Evolutionary conservation across 2,888 invertebrate species (phyloP).

Genomic region (Acronicta aceris): DNA sequence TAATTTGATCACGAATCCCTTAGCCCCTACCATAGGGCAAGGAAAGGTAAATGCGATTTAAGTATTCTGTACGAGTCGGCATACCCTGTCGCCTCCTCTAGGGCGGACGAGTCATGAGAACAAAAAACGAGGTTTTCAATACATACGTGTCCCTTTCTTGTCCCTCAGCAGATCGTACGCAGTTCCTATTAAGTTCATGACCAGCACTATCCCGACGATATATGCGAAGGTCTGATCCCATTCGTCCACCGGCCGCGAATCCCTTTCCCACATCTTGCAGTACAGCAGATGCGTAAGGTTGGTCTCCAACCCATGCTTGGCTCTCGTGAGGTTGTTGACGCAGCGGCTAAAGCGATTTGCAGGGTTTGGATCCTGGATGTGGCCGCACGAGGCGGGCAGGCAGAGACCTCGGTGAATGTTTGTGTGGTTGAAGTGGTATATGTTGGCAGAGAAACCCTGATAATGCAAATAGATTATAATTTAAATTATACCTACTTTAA

Average conservation of each 20-base stretch:
- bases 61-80: too few relatives aligned
- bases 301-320: conserved; percentile 57
- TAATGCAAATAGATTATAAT: conserved; percentile 18
- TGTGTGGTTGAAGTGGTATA: conserved; percentile 71
- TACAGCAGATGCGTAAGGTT: conserved; percentile 61
- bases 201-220: conserved; percentile 49
- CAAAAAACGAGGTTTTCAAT: background rate
- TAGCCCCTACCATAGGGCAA: too few relatives aligned
- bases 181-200: conserved; percentile 68
- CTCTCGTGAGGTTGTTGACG: conserved; percentile 56
- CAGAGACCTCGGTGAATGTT: conserved; percentile 74
- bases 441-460: conserved; percentile 66
- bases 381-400: conserved; percentile 62
- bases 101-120: too few relatives aligned
- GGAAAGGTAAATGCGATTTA: too few relatives aligned
- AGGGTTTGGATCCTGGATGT: conserved; percentile 32
- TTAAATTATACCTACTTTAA: too few relatives aligned
- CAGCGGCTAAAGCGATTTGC: conserved; percentile 64
- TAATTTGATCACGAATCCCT: too few relatives aligned
- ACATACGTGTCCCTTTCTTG: conserved; percentile 59
- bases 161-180: conserved; percentile 61
- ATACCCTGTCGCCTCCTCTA: too few relatives aligned
- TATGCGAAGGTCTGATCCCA: conserved; percentile 57
- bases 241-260: conserved; percentile 26
- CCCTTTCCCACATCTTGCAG: conserved; percentile 49